Percentiles rank a stretch among this genome's conserved stretches.
Evolutionary conservation across 2,888 invertebrate genomes (phyloP).

Genomic region (Tinea pellionella): DNA sequence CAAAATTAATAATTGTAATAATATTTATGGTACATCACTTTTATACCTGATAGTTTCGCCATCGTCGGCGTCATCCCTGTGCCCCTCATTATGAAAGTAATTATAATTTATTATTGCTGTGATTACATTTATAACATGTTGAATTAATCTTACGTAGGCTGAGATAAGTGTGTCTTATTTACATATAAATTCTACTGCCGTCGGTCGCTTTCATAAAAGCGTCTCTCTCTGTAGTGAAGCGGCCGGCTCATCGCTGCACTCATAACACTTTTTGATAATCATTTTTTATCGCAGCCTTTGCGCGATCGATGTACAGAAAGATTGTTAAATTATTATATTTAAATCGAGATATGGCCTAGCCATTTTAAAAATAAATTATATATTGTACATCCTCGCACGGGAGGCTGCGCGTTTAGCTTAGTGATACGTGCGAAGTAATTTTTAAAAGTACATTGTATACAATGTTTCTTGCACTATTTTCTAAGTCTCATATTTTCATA

Average conservation of each 20-base stretch:
- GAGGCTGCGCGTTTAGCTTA: not conserved
- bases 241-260: slow-evolving; percentile 5
- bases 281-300: not conserved
- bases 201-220: slow-evolving; percentile 30
- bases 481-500: not conserved
- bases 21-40: slow-evolving; percentile 28
- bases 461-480: slow-evolving; percentile 6
- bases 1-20: slow-evolving; percentile 54
- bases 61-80: slow-evolving; percentile 25
- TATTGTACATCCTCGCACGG: not conserved
- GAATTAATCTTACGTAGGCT: slow-evolving; percentile 44
- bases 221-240: not conserved
- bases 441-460: not conserved
- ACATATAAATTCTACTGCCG: slow-evolving; percentile 35
- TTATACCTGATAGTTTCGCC: slow-evolving; percentile 22
- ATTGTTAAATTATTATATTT: slow-evolving; percentile 6
- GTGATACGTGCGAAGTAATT: not conserved
- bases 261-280: slow-evolving; percentile 7
- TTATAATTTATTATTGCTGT: slow-evolving; percentile 63
- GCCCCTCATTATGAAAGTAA: slow-evolving; percentile 30
- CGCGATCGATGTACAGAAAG: not conserved
- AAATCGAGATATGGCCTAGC: slow-evolving; percentile 11
- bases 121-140: slow-evolving; percentile 63
- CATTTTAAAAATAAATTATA: not conserved
- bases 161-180: slow-evolving; percentile 46